These are phyloP conservation scores for Sphaerophoria rueppellii DNA, from an alignment of 2,888 invertebrate genomes.

Conservation along the genomic window DNA sequence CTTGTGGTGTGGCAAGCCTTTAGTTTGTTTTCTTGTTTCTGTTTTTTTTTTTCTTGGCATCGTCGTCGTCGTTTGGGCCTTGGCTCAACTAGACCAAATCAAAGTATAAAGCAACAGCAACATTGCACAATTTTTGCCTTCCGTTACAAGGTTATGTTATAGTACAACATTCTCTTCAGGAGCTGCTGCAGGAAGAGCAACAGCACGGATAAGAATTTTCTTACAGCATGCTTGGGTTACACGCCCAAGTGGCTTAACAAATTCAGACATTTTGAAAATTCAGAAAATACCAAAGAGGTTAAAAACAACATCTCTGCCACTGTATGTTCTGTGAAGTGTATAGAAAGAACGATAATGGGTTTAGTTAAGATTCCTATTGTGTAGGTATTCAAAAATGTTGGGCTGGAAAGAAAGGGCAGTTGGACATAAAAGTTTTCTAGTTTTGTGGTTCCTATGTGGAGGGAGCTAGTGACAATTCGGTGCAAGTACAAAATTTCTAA, in stretches of 20 bases:
- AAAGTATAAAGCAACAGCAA: neutral
- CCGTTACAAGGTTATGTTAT: neutral
- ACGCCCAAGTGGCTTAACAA: slow-evolving; percentile 17
- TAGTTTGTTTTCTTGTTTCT: neutral
- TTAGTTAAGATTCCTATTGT: neutral
- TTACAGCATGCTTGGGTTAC: neutral
- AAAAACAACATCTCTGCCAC: neutral
- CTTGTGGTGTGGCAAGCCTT: neutral
- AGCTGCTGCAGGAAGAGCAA: neutral
- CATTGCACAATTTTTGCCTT: slow-evolving; percentile 17
- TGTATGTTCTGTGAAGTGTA: neutral
- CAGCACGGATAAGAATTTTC: neutral
- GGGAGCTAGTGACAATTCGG: too few relatives aligned
- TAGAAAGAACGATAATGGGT: neutral
- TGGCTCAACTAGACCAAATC: neutral
- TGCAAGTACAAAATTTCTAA: too few relatives aligned
- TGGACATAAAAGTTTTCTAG: too few relatives aligned
- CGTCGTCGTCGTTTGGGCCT: slow-evolving; percentile 6
- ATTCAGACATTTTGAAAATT: slow-evolving; percentile 5
- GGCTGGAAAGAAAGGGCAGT: neutral
- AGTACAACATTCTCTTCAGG: neutral
- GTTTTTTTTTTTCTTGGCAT: neutral
- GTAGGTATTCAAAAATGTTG: neutral
- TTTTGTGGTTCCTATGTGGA: too few relatives aligned
- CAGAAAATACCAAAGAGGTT: neutral